Conservation (phyloP, 2,113 vertebrate species). For the Austrofundulus limnaeus region DNA sequence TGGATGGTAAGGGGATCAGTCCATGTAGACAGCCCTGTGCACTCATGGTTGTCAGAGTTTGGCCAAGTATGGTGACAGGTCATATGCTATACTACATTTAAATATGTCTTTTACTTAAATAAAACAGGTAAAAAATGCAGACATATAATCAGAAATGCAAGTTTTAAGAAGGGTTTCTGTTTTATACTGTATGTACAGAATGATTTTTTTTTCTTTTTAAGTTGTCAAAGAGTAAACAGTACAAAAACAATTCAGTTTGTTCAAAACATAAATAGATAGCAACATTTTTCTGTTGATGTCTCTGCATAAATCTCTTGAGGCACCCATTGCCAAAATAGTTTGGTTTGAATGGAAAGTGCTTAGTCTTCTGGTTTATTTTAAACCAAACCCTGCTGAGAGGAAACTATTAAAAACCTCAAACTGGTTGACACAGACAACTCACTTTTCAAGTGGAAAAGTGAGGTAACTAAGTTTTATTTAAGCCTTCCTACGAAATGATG, state of each 20-base stretch:
- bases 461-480: conserved; percentile 34
- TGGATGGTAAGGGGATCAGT: conserved; percentile 87
- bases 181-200: not conserved
- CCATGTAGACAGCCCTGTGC: not conserved
- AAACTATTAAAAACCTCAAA: conserved; percentile 66
- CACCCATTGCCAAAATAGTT: conserved; percentile 40
- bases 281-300: conserved; percentile 5
- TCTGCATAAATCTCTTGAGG: conserved; percentile 22
- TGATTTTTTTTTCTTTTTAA: not conserved
- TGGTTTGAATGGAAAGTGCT: conserved; percentile 50
- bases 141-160: not conserved
- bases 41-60: not conserved
- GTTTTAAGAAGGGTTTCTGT: not conserved
- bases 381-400: conserved; percentile 47
- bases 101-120: conserved; percentile 1
- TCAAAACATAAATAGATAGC: not conserved
- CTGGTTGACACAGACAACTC: conserved; percentile 42
- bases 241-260: conserved; percentile 5
- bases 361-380: conserved; percentile 35
- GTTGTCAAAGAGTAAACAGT: conserved; percentile 21
- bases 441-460: conserved; percentile 22
- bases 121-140: conserved; percentile 12
- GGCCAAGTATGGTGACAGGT: conserved; percentile 12
- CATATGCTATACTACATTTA: conserved; percentile 7
- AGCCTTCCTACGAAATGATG: conserved; percentile 12